Percentiles rank a stretch among this genome's conserved stretches.
Evolutionary conservation across 2,113 vertebrate species (phyloP).

Genomic region (Haliaeetus leucogaster): DNA sequence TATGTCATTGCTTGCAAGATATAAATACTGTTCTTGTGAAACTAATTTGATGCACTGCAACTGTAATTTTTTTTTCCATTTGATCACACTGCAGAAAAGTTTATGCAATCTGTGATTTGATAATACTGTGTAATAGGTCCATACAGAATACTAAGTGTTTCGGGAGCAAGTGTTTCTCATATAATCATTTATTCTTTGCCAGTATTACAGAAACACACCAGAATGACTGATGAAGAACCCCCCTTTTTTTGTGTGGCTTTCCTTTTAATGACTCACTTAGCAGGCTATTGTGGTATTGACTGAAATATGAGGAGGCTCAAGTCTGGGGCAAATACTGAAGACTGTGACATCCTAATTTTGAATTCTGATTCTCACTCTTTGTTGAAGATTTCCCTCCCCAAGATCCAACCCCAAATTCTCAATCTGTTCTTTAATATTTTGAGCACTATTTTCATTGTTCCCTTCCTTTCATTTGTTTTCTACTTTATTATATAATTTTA

Average conservation of each 20-base stretch:
- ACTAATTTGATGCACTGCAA: constrained; percentile 1
- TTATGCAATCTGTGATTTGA: constrained; percentile 13
- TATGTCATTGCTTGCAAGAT: not conserved
- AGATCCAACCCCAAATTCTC: not conserved
- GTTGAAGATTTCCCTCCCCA: not conserved
- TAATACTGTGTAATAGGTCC: not conserved
- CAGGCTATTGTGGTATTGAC: not conserved
- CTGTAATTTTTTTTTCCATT: not conserved
- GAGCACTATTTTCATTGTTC: not conserved
- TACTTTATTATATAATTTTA: not conserved
- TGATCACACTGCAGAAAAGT: constrained; percentile 26
- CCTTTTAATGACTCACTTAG: not conserved
- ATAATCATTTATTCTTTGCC: not conserved
- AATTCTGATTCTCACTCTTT: not conserved
- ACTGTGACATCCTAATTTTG: not conserved
- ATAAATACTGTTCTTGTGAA: constrained; percentile 2
- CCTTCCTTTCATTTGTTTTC: not conserved
- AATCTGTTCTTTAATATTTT: not conserved
- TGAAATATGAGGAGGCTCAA: not conserved
- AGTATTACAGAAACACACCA: not conserved
- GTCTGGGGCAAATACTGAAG: not conserved
- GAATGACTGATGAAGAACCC: not conserved
- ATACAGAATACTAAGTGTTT: not conserved
- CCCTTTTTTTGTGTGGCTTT: not conserved
- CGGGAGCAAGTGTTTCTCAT: not conserved